A percentile compares a stretch with the other conserved stretches of the same genome.
These are phyloP conservation scores for Anisognathus igniventris DNA, from an alignment of 2,797 vertebrate species.

Conservation along the genomic window DNA sequence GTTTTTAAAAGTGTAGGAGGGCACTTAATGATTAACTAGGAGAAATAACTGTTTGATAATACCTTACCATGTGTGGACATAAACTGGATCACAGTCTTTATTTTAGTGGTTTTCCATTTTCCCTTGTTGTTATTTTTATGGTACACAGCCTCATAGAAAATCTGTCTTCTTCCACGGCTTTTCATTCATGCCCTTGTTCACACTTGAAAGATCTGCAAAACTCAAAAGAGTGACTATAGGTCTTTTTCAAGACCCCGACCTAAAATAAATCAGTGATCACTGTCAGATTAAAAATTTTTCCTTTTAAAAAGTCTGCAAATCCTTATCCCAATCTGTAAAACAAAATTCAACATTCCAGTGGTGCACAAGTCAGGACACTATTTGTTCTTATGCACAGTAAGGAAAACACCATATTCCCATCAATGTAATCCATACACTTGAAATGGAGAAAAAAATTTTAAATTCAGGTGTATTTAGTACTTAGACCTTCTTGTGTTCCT, in stretches of 20 bases:
- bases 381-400: neutral
- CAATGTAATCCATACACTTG: neutral
- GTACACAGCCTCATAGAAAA: neutral
- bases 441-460: neutral
- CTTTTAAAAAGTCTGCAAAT: neutral
- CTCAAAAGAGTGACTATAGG: neutral
- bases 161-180: neutral
- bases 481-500: neutral
- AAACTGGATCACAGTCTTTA: conserved; percentile 31
- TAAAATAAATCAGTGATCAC: neutral
- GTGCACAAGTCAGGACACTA: neutral
- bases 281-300: neutral
- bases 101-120: conserved; percentile 35
- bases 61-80: conserved; percentile 25
- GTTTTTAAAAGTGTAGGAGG: conserved; percentile 45
- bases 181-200: neutral
- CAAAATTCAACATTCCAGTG: neutral
- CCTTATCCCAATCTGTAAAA: neutral
- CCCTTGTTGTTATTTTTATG: conserved; percentile 8
- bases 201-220: neutral
- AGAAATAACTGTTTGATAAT: conserved; percentile 41
- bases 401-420: neutral
- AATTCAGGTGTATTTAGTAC: neutral
- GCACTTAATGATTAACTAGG: conserved; percentile 41
- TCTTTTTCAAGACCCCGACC: neutral